Evolutionary conservation across 2,888 invertebrate species (phyloP).

Genomic region (Eumacrocentrus americanus): DNA sequence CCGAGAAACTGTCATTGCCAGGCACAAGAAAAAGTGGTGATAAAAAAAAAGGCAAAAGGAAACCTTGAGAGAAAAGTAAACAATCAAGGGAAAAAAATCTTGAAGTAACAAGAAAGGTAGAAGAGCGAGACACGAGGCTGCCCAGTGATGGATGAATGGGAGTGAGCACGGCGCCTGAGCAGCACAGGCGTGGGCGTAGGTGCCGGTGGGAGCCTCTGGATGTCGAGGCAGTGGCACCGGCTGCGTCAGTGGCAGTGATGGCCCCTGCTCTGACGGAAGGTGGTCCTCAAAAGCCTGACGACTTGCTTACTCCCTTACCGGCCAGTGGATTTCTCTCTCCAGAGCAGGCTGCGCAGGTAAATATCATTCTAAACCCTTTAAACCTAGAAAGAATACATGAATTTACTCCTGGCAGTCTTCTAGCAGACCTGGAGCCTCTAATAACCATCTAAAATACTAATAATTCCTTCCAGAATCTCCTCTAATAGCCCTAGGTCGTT

Average conservation of each 20-base stretch:
- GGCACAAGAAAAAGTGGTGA: too few relatives aligned
- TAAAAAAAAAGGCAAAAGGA: too few relatives aligned
- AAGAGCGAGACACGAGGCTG: slow-evolving; percentile 27
- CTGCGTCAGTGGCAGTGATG: slow-evolving; percentile 76
- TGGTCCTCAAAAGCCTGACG: slow-evolving; percentile 61
- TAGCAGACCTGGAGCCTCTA: too few relatives aligned
- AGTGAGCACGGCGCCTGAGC: slow-evolving; percentile 55
- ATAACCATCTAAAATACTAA: too few relatives aligned
- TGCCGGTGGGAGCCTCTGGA: slow-evolving; percentile 59
- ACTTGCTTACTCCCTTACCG: slow-evolving; percentile 56
- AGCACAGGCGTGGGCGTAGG: slow-evolving; percentile 51
- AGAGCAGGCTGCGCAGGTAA: slow-evolving; percentile 56
- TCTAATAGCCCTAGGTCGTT: too few relatives aligned
- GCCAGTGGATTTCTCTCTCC: slow-evolving; percentile 58
- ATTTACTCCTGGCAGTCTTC: too few relatives aligned
- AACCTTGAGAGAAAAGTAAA: slow-evolving; percentile 1
- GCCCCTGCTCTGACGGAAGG: slow-evolving; percentile 92
- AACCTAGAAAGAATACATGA: not conserved
- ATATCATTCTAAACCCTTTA: not conserved
- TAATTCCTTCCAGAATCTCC: too few relatives aligned
- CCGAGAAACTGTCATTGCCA: too few relatives aligned
- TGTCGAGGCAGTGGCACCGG: slow-evolving; percentile 60
- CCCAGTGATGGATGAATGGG: slow-evolving; percentile 60
- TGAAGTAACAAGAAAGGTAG: too few relatives aligned
- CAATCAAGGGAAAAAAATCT: not conserved